Evolutionary conservation across 2,888 invertebrate genomes (phyloP).

Genomic region (Ochropleura leucogaster): DNA sequence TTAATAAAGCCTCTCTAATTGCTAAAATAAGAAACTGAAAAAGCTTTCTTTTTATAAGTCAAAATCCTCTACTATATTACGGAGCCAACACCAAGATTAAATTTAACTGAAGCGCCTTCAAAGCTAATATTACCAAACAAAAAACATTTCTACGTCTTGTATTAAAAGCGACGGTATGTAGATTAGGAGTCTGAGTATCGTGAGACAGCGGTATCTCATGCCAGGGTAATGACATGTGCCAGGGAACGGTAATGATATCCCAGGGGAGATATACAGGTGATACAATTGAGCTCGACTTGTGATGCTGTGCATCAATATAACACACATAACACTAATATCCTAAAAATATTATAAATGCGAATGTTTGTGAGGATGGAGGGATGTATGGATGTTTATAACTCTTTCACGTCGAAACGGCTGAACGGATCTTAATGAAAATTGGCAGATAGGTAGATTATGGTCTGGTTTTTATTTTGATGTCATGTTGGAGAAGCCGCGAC

Average conservation of each 20-base stretch:
- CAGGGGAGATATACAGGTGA: constrained; percentile 31
- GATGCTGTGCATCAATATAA: not conserved
- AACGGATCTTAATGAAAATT: too few relatives aligned
- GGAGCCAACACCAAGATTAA: constrained; percentile 36
- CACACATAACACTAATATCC: too few relatives aligned
- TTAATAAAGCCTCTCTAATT: constrained; percentile 36
- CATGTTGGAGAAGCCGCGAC: too few relatives aligned
- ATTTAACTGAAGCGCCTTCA: constrained; percentile 42
- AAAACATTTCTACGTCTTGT: constrained; percentile 48
- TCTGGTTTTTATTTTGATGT: too few relatives aligned
- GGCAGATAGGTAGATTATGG: too few relatives aligned
- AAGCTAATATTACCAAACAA: constrained; percentile 54
- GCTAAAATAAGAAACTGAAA: constrained; percentile 26
- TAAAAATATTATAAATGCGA: too few relatives aligned
- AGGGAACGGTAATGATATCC: constrained; percentile 53
- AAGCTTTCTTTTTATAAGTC: constrained; percentile 25
- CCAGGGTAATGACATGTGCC: constrained; percentile 43
- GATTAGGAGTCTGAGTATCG: constrained; percentile 48
- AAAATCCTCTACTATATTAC: constrained; percentile 14
- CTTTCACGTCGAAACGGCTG: too few relatives aligned
- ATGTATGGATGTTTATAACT: too few relatives aligned
- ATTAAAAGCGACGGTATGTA: constrained; percentile 61
- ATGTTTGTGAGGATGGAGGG: too few relatives aligned
- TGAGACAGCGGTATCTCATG: constrained; percentile 33
- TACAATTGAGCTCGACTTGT: constrained; percentile 42